Evolutionary conservation across 2,888 invertebrate genomes (phyloP), one percentile per base, ranked within the genome.

Genomic region (Tortricodes alternella): DNA sequence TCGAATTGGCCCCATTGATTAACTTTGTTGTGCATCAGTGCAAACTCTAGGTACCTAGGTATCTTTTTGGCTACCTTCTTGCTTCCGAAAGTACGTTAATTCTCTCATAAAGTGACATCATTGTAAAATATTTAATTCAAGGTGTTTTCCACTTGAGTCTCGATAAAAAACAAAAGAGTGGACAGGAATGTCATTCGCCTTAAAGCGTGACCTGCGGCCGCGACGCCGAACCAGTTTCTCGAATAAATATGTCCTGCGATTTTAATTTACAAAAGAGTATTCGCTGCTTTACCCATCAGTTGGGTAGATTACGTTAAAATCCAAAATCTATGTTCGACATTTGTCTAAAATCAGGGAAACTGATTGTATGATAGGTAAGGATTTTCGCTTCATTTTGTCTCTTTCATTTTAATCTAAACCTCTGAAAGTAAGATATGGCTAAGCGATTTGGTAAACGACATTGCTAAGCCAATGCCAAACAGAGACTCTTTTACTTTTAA

Each of bases 71-170:
- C 2, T 34, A 15, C 15, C 13, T 15, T 34, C 7, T 8, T 8
- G 8, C 2, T 34, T 34, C 7, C 9, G 5, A 15, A 6, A 8
- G 3, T 34, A 11, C 15, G n/a, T 6, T 2, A 13, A 15, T 15
- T 11, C 34, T 6, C 21, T 23, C 13, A 13, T 4, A 15, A 13
- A 39, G 39, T 23, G 23, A 15, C 46, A 35, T 38, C 39, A 48
- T 23, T 41, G 32, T 41, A 34, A 15, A 13, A 18, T 18, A 39
- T 53, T 46, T 34, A 49, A 23, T 64, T 69, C 70, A 67, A 73
- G 70, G 69, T 65, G 58, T 63, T 57, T 32, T 64, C 55, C 56
- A 41, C 44, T 37, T 37, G 49, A 37, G 15, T 11, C 49, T 44
- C 18, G 16, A 44, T 29, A 32, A 43, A 27, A 46, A 49, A 46